phyloP scores from a whole-genome alignment of 2,797 vertebrate genomes.

The Cirrhinus molitorella region DNA sequence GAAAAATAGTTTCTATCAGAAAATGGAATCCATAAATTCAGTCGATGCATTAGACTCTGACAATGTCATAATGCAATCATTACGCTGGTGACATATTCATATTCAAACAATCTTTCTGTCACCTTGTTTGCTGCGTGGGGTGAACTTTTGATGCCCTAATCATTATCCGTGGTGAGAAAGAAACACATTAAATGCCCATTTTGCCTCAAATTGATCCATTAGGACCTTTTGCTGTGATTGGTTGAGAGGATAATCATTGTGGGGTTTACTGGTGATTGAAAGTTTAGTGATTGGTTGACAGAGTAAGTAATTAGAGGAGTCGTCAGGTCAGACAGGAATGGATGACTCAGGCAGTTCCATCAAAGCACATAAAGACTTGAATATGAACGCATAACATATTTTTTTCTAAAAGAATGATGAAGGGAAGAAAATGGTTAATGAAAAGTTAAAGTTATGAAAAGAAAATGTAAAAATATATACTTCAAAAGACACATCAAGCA shows the following conservation, averaged over 20 bases:
- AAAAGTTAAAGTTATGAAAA: no score
- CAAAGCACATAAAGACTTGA: constrained; percentile 26
- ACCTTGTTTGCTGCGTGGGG: constrained; percentile 17
- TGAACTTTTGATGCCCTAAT: constrained; percentile 31
- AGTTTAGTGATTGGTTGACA: constrained; percentile 34
- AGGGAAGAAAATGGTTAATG: not conserved
- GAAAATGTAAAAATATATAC: no score
- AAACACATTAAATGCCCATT: constrained; percentile 42
- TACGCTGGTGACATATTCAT: constrained; percentile 16
- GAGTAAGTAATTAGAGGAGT: constrained; percentile 12
- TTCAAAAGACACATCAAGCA: no score
- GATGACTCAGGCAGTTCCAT: constrained; percentile 14
- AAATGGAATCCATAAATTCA: not conserved
- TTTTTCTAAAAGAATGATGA: not conserved
- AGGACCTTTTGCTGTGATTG: constrained; percentile 35
- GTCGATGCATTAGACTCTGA: not conserved
- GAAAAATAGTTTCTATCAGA: not conserved
- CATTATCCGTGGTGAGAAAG: constrained; percentile 41
- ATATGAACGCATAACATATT: not conserved
- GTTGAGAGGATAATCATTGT: constrained; percentile 33
- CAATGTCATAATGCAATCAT: constrained; percentile 14
- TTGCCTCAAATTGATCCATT: constrained; percentile 21
- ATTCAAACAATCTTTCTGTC: constrained; percentile 12
- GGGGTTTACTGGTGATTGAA: constrained; percentile 21
- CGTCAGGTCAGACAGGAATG: constrained; percentile 11